phyloP scores from a whole-genome alignment of 2,888 invertebrate genomes.

The Metalampra italica region DNA sequence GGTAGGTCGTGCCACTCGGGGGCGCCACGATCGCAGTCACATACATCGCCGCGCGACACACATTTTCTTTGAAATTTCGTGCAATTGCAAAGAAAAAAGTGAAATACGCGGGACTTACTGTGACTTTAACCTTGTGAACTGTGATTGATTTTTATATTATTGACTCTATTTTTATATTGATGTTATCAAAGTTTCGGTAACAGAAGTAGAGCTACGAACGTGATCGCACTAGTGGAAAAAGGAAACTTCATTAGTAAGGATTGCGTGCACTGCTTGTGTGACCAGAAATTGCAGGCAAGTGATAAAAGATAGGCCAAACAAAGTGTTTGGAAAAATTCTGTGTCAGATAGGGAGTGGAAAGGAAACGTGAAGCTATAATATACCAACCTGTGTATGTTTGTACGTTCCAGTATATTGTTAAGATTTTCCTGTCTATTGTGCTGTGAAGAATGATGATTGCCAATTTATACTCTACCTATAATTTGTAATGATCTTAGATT shows the following conservation, averaged over 20 bases:
- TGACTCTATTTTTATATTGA: slow-evolving; percentile 48
- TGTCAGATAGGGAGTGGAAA: too few species aligned
- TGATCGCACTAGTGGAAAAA: slow-evolving; percentile 64
- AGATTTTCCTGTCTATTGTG: slow-evolving; percentile 40
- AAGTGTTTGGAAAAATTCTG: background rate
- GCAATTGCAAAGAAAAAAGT: slow-evolving; percentile 75
- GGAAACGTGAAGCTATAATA: too few species aligned
- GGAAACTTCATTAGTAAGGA: slow-evolving; percentile 56
- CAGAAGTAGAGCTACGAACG: slow-evolving; percentile 43
- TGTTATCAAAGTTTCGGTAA: slow-evolving; percentile 37
- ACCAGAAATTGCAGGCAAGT: slow-evolving; percentile 25
- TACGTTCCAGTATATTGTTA: background rate
- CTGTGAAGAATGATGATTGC: slow-evolving; percentile 18
- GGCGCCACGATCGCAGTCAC: slow-evolving; percentile 71
- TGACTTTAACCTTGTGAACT: slow-evolving; percentile 58
- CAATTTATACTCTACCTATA: slow-evolving; percentile 25
- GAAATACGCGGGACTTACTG: slow-evolving; percentile 55
- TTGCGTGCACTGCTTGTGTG: slow-evolving; percentile 33
- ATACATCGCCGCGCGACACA: slow-evolving; percentile 48
- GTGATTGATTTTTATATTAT: slow-evolving; percentile 56
- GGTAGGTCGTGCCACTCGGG: slow-evolving; percentile 69
- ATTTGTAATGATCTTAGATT: slow-evolving; percentile 14
- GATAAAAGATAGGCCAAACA: slow-evolving; percentile 15
- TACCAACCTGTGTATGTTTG: background rate
- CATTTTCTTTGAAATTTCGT: slow-evolving; percentile 76